Conservation (phyloP, 1,140 invertebrate species). For the Homarus americanus region DNA sequence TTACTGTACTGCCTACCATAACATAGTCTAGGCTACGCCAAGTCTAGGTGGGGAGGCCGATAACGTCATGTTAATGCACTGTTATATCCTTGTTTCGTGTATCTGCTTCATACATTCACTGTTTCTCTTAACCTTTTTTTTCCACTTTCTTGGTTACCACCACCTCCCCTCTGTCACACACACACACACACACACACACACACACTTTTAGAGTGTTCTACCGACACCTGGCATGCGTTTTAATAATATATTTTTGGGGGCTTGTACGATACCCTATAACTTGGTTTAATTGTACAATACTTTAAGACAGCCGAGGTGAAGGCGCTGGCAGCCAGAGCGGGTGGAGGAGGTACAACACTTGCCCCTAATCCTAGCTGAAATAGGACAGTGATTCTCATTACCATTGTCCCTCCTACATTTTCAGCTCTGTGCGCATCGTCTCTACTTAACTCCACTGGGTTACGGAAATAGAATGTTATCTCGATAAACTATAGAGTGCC, state of each 20-base stretch:
- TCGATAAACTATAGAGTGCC: conserved; percentile 38
- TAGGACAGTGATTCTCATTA: conserved; percentile 46
- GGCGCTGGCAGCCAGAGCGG: background rate
- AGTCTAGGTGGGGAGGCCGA: conserved; percentile 20
- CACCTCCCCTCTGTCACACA: conserved; percentile 17
- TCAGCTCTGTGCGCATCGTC: background rate
- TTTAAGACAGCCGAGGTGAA: conserved; percentile 34
- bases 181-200: conserved; percentile 27
- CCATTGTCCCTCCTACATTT: background rate
- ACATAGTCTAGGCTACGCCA: conserved; percentile 27
- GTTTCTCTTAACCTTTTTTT: conserved; percentile 28
- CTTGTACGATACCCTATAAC: conserved; percentile 41
- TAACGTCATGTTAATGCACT: conserved; percentile 58
- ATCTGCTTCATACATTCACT: conserved; percentile 58
- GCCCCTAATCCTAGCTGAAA: conserved; percentile 11
- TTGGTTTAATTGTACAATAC: conserved; percentile 53
- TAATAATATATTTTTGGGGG: conserved; percentile 41
- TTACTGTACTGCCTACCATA: conserved; percentile 50
- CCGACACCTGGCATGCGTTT: conserved; percentile 21
- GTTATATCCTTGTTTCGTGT: conserved; percentile 62
- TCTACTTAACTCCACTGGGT: conserved; percentile 8
- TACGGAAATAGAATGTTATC: conserved; percentile 36
- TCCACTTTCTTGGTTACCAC: conserved; percentile 33
- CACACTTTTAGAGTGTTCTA: conserved; percentile 25
- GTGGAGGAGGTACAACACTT: conserved; percentile 46